phyloP scores from a whole-genome alignment of 2,888 invertebrate genomes.

The Caenorhabditis sp. region DNA sequence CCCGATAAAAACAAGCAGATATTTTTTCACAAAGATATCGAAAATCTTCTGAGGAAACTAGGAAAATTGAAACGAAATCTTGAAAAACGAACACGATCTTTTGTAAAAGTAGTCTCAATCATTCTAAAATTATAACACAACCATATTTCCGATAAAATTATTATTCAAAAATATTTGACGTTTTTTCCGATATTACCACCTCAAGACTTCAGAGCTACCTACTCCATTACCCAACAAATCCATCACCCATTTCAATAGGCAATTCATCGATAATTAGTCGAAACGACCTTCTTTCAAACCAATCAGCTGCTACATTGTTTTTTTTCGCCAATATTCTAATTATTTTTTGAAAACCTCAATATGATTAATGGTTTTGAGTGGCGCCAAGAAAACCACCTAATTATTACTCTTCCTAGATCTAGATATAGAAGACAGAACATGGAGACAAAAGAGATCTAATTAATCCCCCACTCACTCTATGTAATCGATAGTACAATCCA shows the following conservation, averaged over 20 bases:
- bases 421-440: no score
- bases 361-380: conserved; percentile 6
- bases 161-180: neutral
- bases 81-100: no score
- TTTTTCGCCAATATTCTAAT: conserved; percentile 31
- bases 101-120: no score
- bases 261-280: conserved; percentile 41
- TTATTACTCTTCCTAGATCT: neutral
- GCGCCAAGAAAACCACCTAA: neutral
- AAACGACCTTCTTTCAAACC: conserved; percentile 31
- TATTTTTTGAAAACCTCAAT: conserved; percentile 20
- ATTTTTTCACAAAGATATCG: no score
- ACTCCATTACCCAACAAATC: conserved; percentile 71
- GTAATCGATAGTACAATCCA: conserved; percentile 69
- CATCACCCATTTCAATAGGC: conserved; percentile 9
- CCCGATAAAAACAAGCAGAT: no score
- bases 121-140: no score
- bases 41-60: no score
- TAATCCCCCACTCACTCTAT: conserved; percentile 53
- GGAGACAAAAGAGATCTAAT: neutral
- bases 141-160: no score
- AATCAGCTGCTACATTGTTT: conserved; percentile 16
- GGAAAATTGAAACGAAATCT: no score
- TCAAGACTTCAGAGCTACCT: neutral
- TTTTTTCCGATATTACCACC: neutral